Evolutionary conservation across 2,888 invertebrate species (phyloP).

Genomic region (Busseola fusca): DNA sequence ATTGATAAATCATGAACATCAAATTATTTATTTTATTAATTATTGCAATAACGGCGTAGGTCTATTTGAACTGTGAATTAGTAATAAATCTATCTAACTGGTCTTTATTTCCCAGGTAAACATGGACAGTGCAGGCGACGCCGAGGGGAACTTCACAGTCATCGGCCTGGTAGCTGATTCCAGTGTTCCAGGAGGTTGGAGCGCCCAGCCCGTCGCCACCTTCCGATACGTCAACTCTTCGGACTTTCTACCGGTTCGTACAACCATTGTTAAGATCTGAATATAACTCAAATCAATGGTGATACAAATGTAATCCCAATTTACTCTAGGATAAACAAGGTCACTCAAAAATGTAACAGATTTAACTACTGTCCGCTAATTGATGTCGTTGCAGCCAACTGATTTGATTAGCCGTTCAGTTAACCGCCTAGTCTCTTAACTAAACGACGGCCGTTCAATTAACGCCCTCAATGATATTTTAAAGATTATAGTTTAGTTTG

Average conservation of each 20-base stretch:
- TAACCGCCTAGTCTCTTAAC: no score
- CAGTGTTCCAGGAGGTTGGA: slow-evolving; percentile 89
- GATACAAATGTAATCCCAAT: no score
- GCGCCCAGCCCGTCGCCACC: slow-evolving; percentile 93
- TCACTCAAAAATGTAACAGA: no score
- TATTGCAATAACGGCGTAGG: background rate
- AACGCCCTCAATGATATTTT: no score
- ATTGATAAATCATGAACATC: no score
- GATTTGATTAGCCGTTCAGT: no score
- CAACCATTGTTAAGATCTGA: background rate
- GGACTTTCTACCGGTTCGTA: slow-evolving; percentile 89
- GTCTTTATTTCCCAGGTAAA: slow-evolving; percentile 89
- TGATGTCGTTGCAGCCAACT: no score
- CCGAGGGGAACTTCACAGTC: slow-evolving; percentile 97
- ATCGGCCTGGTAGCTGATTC: slow-evolving; percentile 92
- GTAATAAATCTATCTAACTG: background rate
- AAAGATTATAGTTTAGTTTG: no score
- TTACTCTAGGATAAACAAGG: background rate
- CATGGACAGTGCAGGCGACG: slow-evolving; percentile 96
- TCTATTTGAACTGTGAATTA: background rate
- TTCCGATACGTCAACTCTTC: slow-evolving; percentile 91
- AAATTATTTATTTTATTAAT: background rate
- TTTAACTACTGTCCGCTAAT: no score
- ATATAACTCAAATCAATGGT: no score
- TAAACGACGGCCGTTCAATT: no score